A percentile compares a stretch with the other conserved stretches of the same genome.
These are phyloP conservation scores for Hypocryptadius cinnamomeus DNA, from an alignment of 2,113 vertebrate genomes.

Conservation along the genomic window DNA sequence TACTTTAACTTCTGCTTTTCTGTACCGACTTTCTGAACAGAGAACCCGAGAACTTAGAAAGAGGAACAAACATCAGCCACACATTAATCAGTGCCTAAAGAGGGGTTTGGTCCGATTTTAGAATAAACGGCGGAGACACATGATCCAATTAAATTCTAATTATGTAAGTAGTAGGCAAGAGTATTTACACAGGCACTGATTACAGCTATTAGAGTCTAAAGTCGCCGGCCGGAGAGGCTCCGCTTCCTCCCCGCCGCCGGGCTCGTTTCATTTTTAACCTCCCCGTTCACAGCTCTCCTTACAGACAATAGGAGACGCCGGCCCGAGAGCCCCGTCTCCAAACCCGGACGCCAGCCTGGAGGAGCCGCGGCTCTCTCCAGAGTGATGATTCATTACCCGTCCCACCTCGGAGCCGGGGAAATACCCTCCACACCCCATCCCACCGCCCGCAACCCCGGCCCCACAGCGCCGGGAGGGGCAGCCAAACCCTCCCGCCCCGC, in stretches of 20 bases:
- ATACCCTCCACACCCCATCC: neutral
- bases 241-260: neutral
- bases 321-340: neutral
- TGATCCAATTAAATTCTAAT: slow-evolving; percentile 52
- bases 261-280: neutral
- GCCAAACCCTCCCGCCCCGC: neutral
- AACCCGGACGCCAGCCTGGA: neutral
- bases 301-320: neutral
- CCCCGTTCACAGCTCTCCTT: neutral
- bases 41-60: neutral
- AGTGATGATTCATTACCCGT: neutral
- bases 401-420: neutral
- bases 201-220: slow-evolving; percentile 19
- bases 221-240: neutral
- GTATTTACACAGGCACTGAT: slow-evolving; percentile 32
- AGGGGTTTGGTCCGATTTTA: slow-evolving; percentile 25
- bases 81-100: neutral
- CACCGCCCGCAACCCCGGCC: no score
- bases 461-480: neutral
- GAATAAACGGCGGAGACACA: slow-evolving; percentile 13
- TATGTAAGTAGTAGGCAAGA: slow-evolving; percentile 46
- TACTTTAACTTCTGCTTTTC: neutral
- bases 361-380: neutral
- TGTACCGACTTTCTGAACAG: neutral
- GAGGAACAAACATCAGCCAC: neutral